phyloP scores from a whole-genome alignment of 2,113 vertebrate genomes.

The Notarius lentiginosus region DNA sequence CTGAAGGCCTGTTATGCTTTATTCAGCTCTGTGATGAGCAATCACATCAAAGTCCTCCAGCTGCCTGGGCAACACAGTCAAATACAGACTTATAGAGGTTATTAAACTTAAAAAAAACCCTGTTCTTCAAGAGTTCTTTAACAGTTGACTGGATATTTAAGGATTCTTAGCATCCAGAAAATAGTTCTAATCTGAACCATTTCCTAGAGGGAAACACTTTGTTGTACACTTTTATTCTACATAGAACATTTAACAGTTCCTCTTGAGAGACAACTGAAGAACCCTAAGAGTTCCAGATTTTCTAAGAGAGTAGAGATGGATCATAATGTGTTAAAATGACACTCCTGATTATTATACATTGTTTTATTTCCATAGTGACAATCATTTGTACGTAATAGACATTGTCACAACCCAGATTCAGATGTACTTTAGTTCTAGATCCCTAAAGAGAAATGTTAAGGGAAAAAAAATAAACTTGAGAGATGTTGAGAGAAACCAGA shows the following conservation, averaged over 20 bases:
- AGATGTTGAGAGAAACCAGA: not conserved
- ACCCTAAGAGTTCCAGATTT: not conserved
- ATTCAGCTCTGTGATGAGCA: constrained; percentile 60
- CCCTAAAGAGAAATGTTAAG: not conserved
- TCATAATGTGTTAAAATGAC: not conserved
- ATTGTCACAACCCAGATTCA: not conserved
- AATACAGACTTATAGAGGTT: constrained; percentile 16
- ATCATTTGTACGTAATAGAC: not conserved
- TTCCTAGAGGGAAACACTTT: not conserved
- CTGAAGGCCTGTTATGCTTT: constrained; percentile 63
- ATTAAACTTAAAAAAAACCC: not conserved
- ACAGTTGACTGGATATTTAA: not conserved
- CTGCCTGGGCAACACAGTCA: constrained; percentile 48
- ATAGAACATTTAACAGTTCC: not conserved
- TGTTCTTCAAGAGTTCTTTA: not conserved
- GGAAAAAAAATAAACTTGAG: not conserved
- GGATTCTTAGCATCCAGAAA: not conserved
- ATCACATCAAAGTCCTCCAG: constrained; percentile 60
- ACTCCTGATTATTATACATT: not conserved
- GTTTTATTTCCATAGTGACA: not conserved
- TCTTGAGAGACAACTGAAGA: not conserved
- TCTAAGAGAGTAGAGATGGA: not conserved
- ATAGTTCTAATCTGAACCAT: not conserved
- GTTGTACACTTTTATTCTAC: not conserved
- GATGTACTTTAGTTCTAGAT: not conserved